A percentile compares a stretch with the other conserved stretches of the same genome.
Conservation (phyloP, 1,140 invertebrate species). For the Sinella curviseta region DNA sequence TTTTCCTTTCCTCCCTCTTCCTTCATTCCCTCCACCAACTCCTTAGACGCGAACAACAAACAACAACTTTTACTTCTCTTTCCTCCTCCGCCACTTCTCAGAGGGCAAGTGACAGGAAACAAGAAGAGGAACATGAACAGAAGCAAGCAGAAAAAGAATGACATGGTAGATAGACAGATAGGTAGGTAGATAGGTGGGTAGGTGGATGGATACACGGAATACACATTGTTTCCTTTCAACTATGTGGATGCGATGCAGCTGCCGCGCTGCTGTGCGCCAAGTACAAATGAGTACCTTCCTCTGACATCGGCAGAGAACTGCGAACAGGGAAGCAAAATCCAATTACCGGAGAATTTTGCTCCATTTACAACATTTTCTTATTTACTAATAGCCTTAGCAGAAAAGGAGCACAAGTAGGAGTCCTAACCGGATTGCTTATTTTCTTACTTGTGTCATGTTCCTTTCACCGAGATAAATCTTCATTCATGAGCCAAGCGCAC, state of each 20-base stretch:
- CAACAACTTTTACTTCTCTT: neutral
- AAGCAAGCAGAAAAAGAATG: neutral
- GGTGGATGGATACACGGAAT: neutral
- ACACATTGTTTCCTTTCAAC: no score
- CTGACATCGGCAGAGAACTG: no score
- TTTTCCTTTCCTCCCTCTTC: neutral
- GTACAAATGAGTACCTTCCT: neutral
- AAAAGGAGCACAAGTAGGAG: no score
- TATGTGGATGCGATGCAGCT: neutral
- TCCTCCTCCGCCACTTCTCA: no score
- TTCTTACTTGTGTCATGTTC: no score
- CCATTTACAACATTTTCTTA: neutral
- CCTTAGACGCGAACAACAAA: neutral
- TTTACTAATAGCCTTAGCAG: no score
- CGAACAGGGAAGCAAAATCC: neutral
- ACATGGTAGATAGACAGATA: neutral
- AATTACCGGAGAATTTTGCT: constrained; percentile 7
- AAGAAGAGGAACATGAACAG: neutral
- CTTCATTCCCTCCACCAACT: no score
- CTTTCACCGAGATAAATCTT: no score
- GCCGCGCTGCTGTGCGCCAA: neutral
- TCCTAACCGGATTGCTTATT: no score
- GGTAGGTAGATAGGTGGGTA: neutral
- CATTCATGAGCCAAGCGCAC: no score
- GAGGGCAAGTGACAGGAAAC: constrained; percentile 1